Percentiles rank a stretch among this genome's conserved stretches.
phyloP scores from a whole-genome alignment of 2,113 vertebrate species.

The Pseudonaja textilis region DNA sequence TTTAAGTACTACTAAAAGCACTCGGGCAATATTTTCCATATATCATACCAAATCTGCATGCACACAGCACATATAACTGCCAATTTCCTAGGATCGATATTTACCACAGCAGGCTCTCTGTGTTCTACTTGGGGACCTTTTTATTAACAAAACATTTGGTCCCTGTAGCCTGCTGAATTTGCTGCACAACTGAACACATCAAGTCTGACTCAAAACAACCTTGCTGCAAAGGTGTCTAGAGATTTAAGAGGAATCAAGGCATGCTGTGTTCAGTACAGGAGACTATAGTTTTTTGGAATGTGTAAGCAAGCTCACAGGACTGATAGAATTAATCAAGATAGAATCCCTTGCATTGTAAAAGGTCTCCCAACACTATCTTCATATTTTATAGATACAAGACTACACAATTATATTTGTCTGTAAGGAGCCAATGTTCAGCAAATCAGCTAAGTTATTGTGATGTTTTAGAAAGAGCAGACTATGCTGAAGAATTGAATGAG shows the following conservation, averaged over 20 bases:
- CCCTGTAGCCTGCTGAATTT: background rate
- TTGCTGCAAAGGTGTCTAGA: conserved; percentile 24
- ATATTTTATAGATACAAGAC: background rate
- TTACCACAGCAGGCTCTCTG: conserved; percentile 28
- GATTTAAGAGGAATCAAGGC: background rate
- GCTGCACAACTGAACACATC: conserved; percentile 28
- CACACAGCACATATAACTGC: rapidly evolving
- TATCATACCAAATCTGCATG: background rate
- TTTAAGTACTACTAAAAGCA: background rate
- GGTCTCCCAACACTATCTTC: background rate
- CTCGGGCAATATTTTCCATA: background rate
- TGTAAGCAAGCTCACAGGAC: background rate
- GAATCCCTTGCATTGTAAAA: background rate
- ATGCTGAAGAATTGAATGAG: background rate
- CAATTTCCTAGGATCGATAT: conserved; percentile 37
- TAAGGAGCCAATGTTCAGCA: background rate
- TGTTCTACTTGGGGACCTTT: conserved; percentile 39
- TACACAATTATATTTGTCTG: background rate
- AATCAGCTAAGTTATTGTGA: background rate
- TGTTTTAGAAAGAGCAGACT: background rate
- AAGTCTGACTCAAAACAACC: conserved; percentile 14
- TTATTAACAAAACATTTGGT: conserved; percentile 20
- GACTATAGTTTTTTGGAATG: background rate
- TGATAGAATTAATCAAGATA: background rate
- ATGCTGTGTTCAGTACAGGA: background rate